Evolutionary conservation across 1,140 invertebrate genomes (phyloP).

Genomic region (Cotesia vestalis): DNA sequence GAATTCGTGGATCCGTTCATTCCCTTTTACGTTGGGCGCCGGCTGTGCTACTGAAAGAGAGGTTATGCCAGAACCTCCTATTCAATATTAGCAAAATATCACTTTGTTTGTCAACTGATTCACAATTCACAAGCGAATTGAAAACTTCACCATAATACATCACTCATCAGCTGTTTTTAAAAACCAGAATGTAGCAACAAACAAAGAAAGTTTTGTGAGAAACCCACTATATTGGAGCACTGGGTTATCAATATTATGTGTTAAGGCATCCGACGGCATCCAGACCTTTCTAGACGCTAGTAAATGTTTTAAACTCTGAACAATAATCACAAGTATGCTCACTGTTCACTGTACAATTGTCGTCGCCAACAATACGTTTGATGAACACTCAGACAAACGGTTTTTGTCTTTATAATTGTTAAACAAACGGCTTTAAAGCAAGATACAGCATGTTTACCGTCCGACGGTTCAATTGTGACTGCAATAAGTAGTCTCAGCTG

Average conservation of each 20-base stretch:
- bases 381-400: background rate
- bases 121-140: background rate
- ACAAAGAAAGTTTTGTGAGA: too few species aligned
- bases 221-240: too few species aligned
- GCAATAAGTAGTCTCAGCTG: constrained; percentile 41
- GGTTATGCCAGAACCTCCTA: constrained; percentile 9
- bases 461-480: constrained; percentile 57
- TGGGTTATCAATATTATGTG: too few species aligned
- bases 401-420: constrained; percentile 41
- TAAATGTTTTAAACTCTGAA: too few species aligned
- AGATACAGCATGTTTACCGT: constrained; percentile 45
- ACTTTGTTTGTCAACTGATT: background rate
- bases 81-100: too few species aligned
- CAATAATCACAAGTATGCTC: too few species aligned
- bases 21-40: constrained; percentile 61
- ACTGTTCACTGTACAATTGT: background rate
- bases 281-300: too few species aligned
- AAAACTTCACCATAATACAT: too few species aligned
- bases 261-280: too few species aligned
- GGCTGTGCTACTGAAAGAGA: constrained; percentile 59
- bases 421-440: constrained; percentile 40
- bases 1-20: constrained; percentile 50
- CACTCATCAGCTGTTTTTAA: too few species aligned
- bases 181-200: too few species aligned
- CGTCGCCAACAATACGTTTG: background rate